Percentiles rank a stretch among this genome's conserved stretches.
Evolutionary conservation across 2,888 invertebrate genomes (phyloP).

Genomic region (Patella depressa): DNA sequence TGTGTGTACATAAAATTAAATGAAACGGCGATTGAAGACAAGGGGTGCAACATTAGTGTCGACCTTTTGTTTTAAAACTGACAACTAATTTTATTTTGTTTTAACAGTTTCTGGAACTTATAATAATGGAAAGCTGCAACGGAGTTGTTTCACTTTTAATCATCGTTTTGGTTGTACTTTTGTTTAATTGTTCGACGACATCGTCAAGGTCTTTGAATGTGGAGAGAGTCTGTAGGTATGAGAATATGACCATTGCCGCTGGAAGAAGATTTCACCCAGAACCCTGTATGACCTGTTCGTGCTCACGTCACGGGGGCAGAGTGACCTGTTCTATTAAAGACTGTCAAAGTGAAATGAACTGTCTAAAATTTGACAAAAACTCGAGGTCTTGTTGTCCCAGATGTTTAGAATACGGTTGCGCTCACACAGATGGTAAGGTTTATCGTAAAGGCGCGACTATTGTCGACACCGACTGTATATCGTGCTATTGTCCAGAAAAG

Average conservation of each 20-base stretch:
- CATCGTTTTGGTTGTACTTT: too few relatives aligned
- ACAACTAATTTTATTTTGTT: too few relatives aligned
- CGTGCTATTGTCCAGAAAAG: conserved; percentile 22
- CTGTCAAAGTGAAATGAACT: conserved; percentile 30
- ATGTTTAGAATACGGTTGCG: conserved; percentile 35
- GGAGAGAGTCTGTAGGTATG: conserved; percentile 20
- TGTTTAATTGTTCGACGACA: not conserved
- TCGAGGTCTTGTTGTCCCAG: conserved; percentile 29
- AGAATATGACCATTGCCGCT: conserved; percentile 21
- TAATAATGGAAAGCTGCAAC: too few relatives aligned
- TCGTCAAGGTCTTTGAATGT: not conserved
- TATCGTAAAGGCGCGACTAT: conserved; percentile 12
- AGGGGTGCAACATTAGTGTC: too few relatives aligned
- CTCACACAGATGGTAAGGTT: conserved; percentile 26
- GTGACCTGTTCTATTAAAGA: conserved; percentile 30
- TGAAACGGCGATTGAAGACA: too few relatives aligned
- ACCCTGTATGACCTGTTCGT: conserved; percentile 37
- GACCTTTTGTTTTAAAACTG: too few relatives aligned
- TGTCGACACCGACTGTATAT: not conserved
- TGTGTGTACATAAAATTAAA: too few relatives aligned
- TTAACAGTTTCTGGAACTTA: too few relatives aligned
- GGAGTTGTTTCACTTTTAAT: too few relatives aligned
- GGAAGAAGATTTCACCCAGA: conserved; percentile 33
- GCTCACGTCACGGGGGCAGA: conserved; percentile 27
- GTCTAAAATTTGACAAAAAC: conserved; percentile 26